phyloP scores from a whole-genome alignment of 37 sponge, comb jelly and placozoan genomes.

The Dysidea cf. avara region DNA sequence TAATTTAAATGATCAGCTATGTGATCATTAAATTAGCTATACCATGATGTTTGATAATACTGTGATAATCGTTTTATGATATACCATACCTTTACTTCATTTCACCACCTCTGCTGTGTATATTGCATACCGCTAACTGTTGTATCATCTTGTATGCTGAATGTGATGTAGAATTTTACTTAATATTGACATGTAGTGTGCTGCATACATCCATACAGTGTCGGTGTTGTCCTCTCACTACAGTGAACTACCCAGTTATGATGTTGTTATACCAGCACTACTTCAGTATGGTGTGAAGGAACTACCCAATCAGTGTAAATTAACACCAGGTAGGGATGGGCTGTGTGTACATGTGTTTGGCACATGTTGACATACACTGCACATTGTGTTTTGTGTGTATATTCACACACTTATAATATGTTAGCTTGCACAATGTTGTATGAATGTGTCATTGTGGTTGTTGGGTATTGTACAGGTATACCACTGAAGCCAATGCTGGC shows the following conservation, averaged over 20 bases:
- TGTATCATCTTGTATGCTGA: not conserved
- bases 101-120: too few relatives aligned
- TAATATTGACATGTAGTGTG: not conserved
- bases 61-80: too few relatives aligned
- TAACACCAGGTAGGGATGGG: constrained; percentile 85
- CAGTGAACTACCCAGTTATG: constrained; percentile 95
- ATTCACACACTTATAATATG: not conserved
- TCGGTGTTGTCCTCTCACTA: not conserved
- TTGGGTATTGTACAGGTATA: constrained; percentile 47
- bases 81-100: too few relatives aligned
- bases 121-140: not conserved
- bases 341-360: too few relatives aligned
- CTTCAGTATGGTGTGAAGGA: constrained; percentile 73
- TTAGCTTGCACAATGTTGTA: not conserved
- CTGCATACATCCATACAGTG: constrained; percentile 8
- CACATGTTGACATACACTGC: not conserved
- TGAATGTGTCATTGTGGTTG: not conserved
- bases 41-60: too few relatives aligned
- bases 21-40: too few relatives aligned
- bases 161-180: not conserved
- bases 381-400: not conserved
- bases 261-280: constrained; percentile 76
- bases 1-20: too few relatives aligned
- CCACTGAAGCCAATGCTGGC: constrained; percentile 99
- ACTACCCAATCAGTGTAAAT: constrained; percentile 71